These are phyloP conservation scores for Rhysida immarginata DNA, from an alignment of 1,140 invertebrate species.

Conservation along the genomic window DNA sequence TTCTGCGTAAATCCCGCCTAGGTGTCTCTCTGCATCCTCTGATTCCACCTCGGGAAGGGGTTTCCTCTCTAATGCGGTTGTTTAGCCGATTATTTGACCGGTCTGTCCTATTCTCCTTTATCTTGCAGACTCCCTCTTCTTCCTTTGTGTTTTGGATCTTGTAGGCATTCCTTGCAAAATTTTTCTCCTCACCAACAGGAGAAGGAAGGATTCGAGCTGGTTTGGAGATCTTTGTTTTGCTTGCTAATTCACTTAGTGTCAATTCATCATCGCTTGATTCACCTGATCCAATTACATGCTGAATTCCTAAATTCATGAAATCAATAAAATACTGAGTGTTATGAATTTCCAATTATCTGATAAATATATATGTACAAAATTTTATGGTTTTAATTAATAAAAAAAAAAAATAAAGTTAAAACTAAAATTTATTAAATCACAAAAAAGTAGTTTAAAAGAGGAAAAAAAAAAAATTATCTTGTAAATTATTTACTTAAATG, in stretches of 20 bases:
- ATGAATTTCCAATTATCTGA: neutral
- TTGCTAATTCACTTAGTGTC: constrained; percentile 17
- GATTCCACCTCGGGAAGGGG: neutral
- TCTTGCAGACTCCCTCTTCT: neutral
- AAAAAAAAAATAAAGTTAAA: too few species aligned
- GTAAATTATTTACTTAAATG: too few species aligned
- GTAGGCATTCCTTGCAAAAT: neutral
- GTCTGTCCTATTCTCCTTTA: neutral
- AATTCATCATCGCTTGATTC: constrained; percentile 18
- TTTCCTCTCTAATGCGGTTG: neutral
- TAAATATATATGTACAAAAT: neutral
- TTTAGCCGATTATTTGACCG: neutral
- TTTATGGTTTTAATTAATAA: neutral
- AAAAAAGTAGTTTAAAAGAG: too few species aligned
- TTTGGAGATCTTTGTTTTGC: constrained; percentile 11
- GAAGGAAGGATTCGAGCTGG: neutral
- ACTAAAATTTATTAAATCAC: too few species aligned
- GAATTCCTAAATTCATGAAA: neutral
- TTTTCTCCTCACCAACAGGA: neutral
- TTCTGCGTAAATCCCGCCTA: neutral
- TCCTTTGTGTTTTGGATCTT: constrained; percentile 5
- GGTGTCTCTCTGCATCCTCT: neutral
- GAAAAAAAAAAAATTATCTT: too few species aligned
- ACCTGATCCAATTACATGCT: neutral
- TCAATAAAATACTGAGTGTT: too few species aligned